Base-by-base conservation (phyloP, 2,797 vertebrate species). In the Galaxias olidus region DNA sequence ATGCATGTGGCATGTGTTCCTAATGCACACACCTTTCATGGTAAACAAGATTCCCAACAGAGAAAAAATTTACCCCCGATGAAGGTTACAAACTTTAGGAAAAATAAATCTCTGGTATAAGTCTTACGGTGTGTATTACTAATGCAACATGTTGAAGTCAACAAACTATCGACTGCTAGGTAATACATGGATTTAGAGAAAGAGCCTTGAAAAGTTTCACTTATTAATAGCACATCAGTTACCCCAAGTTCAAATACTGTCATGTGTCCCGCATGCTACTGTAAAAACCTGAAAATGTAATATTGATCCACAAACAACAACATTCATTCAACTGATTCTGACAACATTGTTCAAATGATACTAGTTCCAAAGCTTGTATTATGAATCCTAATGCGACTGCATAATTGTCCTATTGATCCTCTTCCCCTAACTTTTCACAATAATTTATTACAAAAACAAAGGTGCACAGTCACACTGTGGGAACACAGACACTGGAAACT, bases 391-490 rank as follows among this genome's bases (percentile, higher is more conserved):
- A 75, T 79, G 87, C 42, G 68, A 78, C 81, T 78, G 82, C 82
- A 79, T 88, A 81, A 87, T 89, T 82, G 81, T 77, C 65, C 79
- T 83, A 91, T 92, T 44, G 88, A 92, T 88, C 18, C 17, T 11
- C 10, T 49, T 68, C 71, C 73, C 75, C 73, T 60, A 50, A 79
- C 72, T 12, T 82, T 81, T 73, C 63, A 51, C 6, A n/a, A 15
- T 91, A 91, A 91, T 91, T 90, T 87, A 90, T 86, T 83, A 85
- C 77, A 80, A 72, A 70, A 78, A 65, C 40, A 3, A 62, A 61
- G 73, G 65, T 61, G 78, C 60, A 83, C 53, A 64, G 11, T 17
- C 79, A 84, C 44, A 44, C 49, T 70, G 74, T 60, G 61, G 53
- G 68, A 65, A 46, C 47, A 71, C 73, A 44, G 17, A 44, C 43